Percentiles rank a stretch among this genome's conserved stretches.
Evolutionary conservation across 2,113 vertebrate genomes (phyloP).

Genomic region (Bubo bubo): DNA sequence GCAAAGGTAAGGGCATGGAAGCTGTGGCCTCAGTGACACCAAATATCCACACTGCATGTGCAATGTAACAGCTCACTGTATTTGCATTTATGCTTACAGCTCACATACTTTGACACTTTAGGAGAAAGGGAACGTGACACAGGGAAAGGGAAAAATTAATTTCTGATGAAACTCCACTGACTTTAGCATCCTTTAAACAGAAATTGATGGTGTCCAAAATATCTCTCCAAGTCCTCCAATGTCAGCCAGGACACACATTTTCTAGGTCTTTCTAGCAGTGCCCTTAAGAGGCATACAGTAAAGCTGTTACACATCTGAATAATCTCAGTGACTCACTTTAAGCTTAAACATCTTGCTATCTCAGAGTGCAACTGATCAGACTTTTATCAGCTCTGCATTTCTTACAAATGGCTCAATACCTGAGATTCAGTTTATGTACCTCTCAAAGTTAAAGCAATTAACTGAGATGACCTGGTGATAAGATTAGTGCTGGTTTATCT

Average conservation of each 20-base stretch:
- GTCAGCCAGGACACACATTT: background rate
- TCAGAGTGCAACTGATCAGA: background rate
- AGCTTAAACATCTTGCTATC: background rate
- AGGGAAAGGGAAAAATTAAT: background rate
- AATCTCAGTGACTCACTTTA: background rate
- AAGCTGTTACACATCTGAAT: background rate
- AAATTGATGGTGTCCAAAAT: background rate
- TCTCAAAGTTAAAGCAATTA: conserved; percentile 6
- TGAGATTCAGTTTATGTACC: background rate
- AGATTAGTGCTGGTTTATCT: background rate
- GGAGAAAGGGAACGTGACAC: background rate
- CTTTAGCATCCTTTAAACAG: background rate
- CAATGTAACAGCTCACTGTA: background rate
- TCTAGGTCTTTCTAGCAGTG: background rate
- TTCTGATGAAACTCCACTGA: background rate
- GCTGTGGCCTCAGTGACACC: background rate
- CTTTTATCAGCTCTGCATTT: background rate
- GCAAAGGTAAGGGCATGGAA: conserved; percentile 33
- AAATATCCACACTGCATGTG: background rate
- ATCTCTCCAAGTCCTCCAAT: background rate
- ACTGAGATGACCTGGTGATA: background rate
- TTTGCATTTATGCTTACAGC: background rate
- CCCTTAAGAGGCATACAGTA: background rate
- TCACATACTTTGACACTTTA: background rate
- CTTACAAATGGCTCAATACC: background rate